Evolutionary conservation across 1,140 invertebrate genomes (phyloP).

Genomic region (Bombus soroeensis): DNA sequence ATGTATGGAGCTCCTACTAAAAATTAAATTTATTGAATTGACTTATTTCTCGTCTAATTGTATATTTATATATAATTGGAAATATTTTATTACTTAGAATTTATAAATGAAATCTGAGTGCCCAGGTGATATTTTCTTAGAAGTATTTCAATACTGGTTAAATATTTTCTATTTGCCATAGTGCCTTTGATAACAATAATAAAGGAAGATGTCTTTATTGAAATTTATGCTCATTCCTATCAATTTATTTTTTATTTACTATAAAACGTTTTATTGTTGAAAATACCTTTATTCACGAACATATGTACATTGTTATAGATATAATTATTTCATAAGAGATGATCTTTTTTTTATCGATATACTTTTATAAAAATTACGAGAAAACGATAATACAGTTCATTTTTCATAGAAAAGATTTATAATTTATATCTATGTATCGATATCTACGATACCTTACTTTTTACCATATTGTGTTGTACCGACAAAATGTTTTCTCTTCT

Average conservation of each 20-base stretch:
- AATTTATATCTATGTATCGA: conserved; percentile 4
- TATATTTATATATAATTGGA: conserved; percentile 23
- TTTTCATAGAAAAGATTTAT: background rate
- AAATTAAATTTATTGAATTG: conserved; percentile 6
- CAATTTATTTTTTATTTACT: conserved; percentile 53
- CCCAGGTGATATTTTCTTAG: background rate
- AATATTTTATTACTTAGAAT: background rate
- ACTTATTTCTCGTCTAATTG: background rate
- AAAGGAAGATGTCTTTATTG: conserved; percentile 33
- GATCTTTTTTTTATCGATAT: background rate
- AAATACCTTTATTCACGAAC: background rate
- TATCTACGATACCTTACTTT: conserved; percentile 1
- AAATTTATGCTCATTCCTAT: conserved; percentile 49
- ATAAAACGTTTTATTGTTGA: conserved; percentile 19
- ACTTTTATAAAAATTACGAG: background rate
- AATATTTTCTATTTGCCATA: conserved; percentile 49
- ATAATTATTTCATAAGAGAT: conserved; percentile 22
- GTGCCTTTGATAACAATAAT: conserved; percentile 56
- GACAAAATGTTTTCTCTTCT: conserved; percentile 11
- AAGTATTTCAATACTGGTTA: conserved; percentile 45
- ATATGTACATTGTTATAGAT: conserved; percentile 27
- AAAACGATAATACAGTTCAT: background rate
- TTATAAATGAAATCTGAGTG: conserved; percentile 3
- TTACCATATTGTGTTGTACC: conserved; percentile 21
- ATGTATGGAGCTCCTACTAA: conserved; percentile 35